These are phyloP conservation scores for Gymnosoma rotundatum DNA, from an alignment of 2,888 invertebrate genomes.

Conservation along the genomic window DNA sequence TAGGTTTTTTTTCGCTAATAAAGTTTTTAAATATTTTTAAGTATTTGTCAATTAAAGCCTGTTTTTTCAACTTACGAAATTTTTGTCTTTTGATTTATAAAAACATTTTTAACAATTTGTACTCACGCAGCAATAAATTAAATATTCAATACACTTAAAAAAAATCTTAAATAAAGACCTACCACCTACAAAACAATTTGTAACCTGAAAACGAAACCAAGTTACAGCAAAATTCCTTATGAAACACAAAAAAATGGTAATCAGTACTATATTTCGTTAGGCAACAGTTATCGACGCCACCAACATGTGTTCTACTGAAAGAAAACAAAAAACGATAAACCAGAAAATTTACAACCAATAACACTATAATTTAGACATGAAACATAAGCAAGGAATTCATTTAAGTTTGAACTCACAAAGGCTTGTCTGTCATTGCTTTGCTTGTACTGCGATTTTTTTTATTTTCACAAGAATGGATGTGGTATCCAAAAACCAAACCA, in stretches of 20 bases:
- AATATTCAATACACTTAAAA: constrained; percentile 1
- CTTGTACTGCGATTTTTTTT: neutral
- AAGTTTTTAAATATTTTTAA: constrained; percentile 16
- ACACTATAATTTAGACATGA: constrained; percentile 39
- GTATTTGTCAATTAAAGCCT: constrained; percentile 33
- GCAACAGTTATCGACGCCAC: constrained; percentile 46
- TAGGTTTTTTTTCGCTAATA: constrained; percentile 10
- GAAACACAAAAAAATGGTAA: constrained; percentile 3
- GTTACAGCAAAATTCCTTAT: constrained; percentile 46
- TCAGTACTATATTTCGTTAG: constrained; percentile 32
- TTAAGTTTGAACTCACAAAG: constrained; percentile 45
- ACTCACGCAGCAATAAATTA: constrained; percentile 60
- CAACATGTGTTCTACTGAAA: constrained; percentile 43
- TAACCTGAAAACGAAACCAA: constrained; percentile 43
- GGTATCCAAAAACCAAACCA: constrained; percentile 3
- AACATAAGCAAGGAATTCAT: constrained; percentile 63
- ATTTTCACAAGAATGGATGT: constrained; percentile 20
- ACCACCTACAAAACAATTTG: constrained; percentile 47
- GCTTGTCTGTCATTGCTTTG: constrained; percentile 59
- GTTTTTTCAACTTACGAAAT: neutral
- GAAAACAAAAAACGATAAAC: constrained; percentile 44
- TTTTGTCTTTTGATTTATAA: constrained; percentile 39
- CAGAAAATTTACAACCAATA: constrained; percentile 62
- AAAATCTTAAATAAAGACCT: constrained; percentile 3
- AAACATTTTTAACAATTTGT: constrained; percentile 45